Evolutionary conservation across 2,888 invertebrate species (phyloP), one percentile per base, ranked within the genome.

Genomic region (Brachynemurus nebulosus): DNA sequence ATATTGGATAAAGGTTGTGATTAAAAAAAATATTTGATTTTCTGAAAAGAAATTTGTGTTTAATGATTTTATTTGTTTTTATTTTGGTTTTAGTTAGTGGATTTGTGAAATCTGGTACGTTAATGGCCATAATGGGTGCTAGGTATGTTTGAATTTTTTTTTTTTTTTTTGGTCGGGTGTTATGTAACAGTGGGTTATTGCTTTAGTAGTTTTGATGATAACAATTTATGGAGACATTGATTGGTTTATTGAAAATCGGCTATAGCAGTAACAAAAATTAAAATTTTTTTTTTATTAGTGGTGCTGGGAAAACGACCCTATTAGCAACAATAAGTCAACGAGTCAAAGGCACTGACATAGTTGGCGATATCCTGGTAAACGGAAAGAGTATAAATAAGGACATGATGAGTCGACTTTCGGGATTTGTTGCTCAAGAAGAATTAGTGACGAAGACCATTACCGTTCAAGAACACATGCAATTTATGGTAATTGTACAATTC

Each of bases 351-450:
- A 54, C 50, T 47, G 71, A 75, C 40, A 64, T 76, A 54, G 70
- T 70, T 3, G 85, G 84, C 11, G 77, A 81, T 55, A 69, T 85
- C 48, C 71, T 79, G 62, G 67, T 84, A 42, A 84, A 85, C 57
- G 83, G 82, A 5, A 63, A 73, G 49, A 57, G 71, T 36, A 71
- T 81, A 40, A 71, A 75, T 11, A 71, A 73, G 35, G 69, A 73
- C 52, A 69, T 77, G 41, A 79, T 86, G 66, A 72, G 81, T 52
- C 72, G 76, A 55, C 75, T 88, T 52, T 86, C 88, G 2, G 84
- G 84, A 48, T 91, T 89, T 64, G 77, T 90, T 36, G 88, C 89
- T 5, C 91, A 92, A 60, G 78, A 84, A 52, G 89, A 90, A 64
- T 68, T 89, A 53, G 80, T 82, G 49, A 72, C 88, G 14, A 81